Percentiles rank a stretch among this genome's conserved stretches.
Conservation (phyloP, 2,113 vertebrate species). For the Ariopsis seemanni region DNA sequence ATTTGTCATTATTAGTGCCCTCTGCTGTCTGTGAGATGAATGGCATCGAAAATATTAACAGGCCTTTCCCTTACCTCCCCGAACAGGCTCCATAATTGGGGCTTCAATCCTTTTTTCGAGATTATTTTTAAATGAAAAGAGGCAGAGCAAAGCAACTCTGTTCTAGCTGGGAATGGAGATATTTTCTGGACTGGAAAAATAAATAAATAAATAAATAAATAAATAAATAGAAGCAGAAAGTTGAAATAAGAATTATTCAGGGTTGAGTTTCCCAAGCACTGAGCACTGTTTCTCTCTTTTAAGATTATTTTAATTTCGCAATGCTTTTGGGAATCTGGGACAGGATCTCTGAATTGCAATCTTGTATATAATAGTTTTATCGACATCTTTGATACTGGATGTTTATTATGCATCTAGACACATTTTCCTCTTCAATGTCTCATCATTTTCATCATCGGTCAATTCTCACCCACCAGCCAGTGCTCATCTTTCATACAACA, state of each 20-base stretch:
- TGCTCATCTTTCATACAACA: neutral
- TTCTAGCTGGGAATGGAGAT: neutral
- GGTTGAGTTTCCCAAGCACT: neutral
- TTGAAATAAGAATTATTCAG: neutral
- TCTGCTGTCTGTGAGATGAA: neutral
- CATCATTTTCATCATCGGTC: neutral
- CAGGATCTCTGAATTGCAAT: neutral
- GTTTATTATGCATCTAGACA: neutral
- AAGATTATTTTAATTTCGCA: neutral
- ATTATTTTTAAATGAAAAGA: neutral
- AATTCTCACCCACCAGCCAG: neutral
- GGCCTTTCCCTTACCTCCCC: neutral
- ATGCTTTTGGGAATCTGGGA: neutral
- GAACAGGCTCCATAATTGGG: neutral
- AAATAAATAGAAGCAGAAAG: neutral
- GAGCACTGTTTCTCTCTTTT: neutral
- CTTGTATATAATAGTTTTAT: neutral
- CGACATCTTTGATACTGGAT: neutral
- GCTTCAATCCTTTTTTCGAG: neutral
- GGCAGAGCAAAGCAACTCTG: neutral
- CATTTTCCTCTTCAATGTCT: neutral
- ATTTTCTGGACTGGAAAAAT: neutral
- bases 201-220: neutral
- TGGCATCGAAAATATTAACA: neutral
- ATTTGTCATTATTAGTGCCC: neutral